These are phyloP conservation scores for Drosophila formosana DNA, from an alignment of 2,888 invertebrate genomes.

Conservation along the genomic window DNA sequence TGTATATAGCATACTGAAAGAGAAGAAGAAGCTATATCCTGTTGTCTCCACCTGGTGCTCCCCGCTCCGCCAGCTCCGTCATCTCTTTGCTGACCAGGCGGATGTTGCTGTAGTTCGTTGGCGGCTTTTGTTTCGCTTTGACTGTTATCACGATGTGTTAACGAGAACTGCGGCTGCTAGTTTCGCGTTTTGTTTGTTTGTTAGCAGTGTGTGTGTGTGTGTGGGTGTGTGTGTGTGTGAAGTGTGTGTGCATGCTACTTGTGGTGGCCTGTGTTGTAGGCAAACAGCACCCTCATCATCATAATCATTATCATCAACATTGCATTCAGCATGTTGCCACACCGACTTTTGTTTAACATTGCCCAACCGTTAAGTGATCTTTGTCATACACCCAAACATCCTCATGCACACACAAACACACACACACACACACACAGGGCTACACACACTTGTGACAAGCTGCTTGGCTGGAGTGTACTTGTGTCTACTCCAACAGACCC, in stretches of 20 bases:
- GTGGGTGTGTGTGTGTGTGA: conserved; percentile 12
- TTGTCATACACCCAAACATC: conserved; percentile 41
- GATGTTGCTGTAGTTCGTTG: conserved; percentile 31
- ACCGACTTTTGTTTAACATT: conserved; percentile 68
- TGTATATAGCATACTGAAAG: not conserved
- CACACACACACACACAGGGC: conserved; percentile 15
- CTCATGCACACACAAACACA: conserved; percentile 8
- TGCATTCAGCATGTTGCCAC: conserved; percentile 49
- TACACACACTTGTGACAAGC: conserved; percentile 26
- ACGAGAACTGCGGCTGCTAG: conserved; percentile 57
- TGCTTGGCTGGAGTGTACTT: conserved; percentile 29
- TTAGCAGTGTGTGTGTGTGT: conserved; percentile 9
- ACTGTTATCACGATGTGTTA: conserved; percentile 71
- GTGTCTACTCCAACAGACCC: conserved; percentile 11
- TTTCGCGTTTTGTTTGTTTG: conserved; percentile 61
- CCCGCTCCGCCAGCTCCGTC: conserved; percentile 1
- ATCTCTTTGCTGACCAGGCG: conserved; percentile 43
- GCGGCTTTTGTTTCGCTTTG: conserved; percentile 69
- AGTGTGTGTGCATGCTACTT: conserved; percentile 44
- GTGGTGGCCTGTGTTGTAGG: conserved; percentile 55
- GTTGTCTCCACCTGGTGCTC: conserved; percentile 17
- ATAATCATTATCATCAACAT: conserved; percentile 50
- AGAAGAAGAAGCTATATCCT: conserved; percentile 3
- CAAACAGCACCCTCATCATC: conserved; percentile 71
- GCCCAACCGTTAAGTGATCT: conserved; percentile 69